Evolutionary conservation across 2,888 invertebrate genomes (phyloP).

Genomic region (Dynastes grantii): DNA sequence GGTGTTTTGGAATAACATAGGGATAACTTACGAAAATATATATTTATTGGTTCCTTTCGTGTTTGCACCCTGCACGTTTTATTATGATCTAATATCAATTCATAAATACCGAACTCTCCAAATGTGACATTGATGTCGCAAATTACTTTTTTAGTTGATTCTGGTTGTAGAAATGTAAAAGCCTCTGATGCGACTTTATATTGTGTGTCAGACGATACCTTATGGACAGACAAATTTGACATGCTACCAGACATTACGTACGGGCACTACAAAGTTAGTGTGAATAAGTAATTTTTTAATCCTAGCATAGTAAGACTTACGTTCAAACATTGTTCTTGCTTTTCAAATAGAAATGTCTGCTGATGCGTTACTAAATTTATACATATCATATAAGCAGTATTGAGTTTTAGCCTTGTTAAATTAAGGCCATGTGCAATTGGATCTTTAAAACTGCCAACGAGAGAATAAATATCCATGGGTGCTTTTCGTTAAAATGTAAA

Average conservation of each 20-base stretch:
- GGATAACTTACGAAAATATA: slow-evolving; percentile 59
- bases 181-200: slow-evolving; percentile 53
- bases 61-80: slow-evolving; percentile 73
- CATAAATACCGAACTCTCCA: slow-evolving; percentile 83
- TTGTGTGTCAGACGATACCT: slow-evolving; percentile 48
- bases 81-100: slow-evolving; percentile 73
- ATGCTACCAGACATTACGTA: slow-evolving; percentile 27
- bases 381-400: no score
- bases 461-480: not conserved
- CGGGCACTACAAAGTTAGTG: slow-evolving; percentile 57
- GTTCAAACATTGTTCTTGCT: slow-evolving; percentile 81
- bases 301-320: slow-evolving; percentile 71
- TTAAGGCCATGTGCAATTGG: not conserved
- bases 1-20: no score
- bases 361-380: not conserved
- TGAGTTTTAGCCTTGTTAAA: not conserved
- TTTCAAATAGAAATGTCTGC: slow-evolving; percentile 72
- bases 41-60: slow-evolving; percentile 78
- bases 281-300: not conserved
- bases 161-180: slow-evolving; percentile 21
- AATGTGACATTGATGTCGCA: slow-evolving; percentile 76
- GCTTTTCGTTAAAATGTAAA: not conserved
- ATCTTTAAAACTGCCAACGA: no score
- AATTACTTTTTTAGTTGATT: slow-evolving; percentile 69
- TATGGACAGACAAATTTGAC: no score